phyloP scores from a whole-genome alignment of 2,888 invertebrate species.

The Enoplolaimus lenunculus region DNA sequence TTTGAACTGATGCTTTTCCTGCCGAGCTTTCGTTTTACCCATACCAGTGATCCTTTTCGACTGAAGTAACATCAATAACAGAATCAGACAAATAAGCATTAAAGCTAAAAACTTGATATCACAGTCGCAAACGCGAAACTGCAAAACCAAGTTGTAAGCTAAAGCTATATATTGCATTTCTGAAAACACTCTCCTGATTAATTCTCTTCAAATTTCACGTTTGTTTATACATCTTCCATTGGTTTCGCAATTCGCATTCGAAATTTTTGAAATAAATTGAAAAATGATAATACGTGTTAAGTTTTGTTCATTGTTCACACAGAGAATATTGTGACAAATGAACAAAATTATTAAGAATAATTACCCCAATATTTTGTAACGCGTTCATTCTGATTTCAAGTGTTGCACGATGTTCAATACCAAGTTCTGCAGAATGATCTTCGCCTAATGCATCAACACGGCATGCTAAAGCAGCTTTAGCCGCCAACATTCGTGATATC shows the following conservation, averaged over 20 bases:
- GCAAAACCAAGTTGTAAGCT: too few species aligned
- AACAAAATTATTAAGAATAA: too few species aligned
- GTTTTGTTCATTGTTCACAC: too few species aligned
- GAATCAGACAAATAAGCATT: too few species aligned
- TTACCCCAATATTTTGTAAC: constrained; percentile 55
- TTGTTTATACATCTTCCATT: too few species aligned
- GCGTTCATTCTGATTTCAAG: constrained; percentile 60
- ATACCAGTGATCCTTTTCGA: constrained; percentile 67
- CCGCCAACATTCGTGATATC: constrained; percentile 80
- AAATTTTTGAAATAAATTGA: background rate
- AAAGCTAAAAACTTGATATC: too few species aligned
- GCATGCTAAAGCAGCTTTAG: constrained; percentile 80
- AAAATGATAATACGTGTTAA: background rate
- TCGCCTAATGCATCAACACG: constrained; percentile 92
- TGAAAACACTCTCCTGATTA: too few species aligned
- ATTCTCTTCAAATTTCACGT: too few species aligned
- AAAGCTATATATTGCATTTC: too few species aligned
- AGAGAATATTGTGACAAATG: too few species aligned
- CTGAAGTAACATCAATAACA: constrained; percentile 30
- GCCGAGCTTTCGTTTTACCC: constrained; percentile 70
- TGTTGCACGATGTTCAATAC: constrained; percentile 73
- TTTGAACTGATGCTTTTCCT: constrained; percentile 77
- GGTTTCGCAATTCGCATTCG: too few species aligned
- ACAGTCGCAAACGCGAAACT: constrained; percentile 18
- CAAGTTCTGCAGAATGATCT: constrained; percentile 61